phyloP scores from a whole-genome alignment of 2,888 invertebrate species.

The Pandemis heparana region DNA sequence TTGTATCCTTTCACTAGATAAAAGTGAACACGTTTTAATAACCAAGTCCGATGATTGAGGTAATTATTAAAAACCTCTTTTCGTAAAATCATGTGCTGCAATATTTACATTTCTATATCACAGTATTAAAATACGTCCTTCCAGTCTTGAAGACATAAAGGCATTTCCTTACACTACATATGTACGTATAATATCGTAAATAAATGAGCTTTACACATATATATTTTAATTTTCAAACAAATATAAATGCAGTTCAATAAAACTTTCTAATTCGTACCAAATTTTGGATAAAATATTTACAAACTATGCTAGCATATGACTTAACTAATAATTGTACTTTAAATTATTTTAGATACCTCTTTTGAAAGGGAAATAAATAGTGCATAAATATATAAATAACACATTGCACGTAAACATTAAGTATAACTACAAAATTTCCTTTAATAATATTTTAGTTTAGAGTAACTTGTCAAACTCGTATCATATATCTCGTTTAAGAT shows the following conservation, averaged over 20 bases:
- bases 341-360: conserved; percentile 28
- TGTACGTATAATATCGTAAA: conserved; percentile 28
- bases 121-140: conserved; percentile 79
- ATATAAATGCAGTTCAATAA: conserved; percentile 40
- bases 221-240: conserved; percentile 29
- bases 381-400: conserved; percentile 43
- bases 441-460: not conserved
- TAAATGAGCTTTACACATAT: conserved; percentile 37
- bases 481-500: not conserved
- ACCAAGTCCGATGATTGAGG: not conserved
- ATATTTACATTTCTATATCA: conserved; percentile 74
- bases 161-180: conserved; percentile 44
- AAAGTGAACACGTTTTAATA: conserved; percentile 8
- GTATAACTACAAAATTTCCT: conserved; percentile 12
- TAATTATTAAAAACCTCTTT: not conserved
- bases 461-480: not conserved
- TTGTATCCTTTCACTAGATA: not conserved
- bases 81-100: conserved; percentile 47
- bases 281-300: conserved; percentile 33
- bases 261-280: conserved; percentile 41
- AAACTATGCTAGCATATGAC: conserved; percentile 25
- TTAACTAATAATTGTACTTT: conserved; percentile 45
- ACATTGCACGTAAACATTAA: conserved; percentile 42
- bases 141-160: conserved; percentile 65
- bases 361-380: conserved; percentile 31